These are phyloP conservation scores for Notechis scutatus DNA, from an alignment of 2,113 vertebrate species.

Conservation along the genomic window DNA sequence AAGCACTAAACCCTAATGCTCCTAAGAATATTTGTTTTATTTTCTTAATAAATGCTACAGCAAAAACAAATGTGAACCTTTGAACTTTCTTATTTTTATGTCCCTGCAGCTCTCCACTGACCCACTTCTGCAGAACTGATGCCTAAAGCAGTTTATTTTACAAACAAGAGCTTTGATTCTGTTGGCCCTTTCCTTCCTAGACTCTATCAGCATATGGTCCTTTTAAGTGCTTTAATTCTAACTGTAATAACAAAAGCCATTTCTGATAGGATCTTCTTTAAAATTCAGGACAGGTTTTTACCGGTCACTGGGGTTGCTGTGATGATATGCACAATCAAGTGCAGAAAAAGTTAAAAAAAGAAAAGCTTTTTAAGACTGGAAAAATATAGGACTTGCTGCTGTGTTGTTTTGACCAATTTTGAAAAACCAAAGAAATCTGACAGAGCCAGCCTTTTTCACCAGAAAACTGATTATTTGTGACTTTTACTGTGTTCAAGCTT, in stretches of 20 bases:
- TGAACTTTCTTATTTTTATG: neutral
- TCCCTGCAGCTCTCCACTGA: neutral
- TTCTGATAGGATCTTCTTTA: slow-evolving; percentile 40
- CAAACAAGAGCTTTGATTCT: neutral
- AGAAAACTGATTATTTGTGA: slow-evolving; percentile 14
- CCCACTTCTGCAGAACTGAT: neutral
- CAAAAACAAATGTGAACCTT: neutral
- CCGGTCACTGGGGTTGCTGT: slow-evolving; percentile 28
- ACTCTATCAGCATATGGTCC: neutral
- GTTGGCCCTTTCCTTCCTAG: neutral
- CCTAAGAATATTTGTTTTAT: neutral
- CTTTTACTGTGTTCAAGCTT: slow-evolving; percentile 5
- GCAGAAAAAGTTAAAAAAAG: neutral
- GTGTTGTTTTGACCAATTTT: slow-evolving; percentile 21
- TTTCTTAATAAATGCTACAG: neutral
- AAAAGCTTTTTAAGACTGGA: neutral
- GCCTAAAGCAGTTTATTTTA: neutral
- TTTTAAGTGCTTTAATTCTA: neutral
- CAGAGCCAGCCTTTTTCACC: neutral
- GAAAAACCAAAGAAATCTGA: slow-evolving; percentile 14
- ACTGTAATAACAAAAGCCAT: neutral
- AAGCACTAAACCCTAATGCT: neutral
- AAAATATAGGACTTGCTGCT: slow-evolving; percentile 25
- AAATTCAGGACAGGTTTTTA: slow-evolving; percentile 44
- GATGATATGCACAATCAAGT: slow-evolving; percentile 34